Evolutionary conservation across 2,797 vertebrate species (phyloP).

Genomic region (Pangasius krempfi): DNA sequence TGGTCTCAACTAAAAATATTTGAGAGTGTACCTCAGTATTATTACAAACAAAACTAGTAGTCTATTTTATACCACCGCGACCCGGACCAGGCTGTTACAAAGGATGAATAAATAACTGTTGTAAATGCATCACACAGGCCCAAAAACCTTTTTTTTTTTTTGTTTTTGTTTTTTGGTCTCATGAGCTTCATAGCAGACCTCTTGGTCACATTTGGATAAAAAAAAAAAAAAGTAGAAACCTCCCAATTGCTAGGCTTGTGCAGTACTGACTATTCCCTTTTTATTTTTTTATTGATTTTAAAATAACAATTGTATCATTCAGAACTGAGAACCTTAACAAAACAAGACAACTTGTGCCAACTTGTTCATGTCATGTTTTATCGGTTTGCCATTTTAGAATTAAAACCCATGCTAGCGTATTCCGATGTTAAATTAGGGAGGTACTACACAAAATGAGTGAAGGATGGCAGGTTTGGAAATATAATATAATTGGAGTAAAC

Average conservation of each 20-base stretch:
- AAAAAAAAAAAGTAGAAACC: neutral
- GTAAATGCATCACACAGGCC: neutral
- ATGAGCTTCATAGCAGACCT: neutral
- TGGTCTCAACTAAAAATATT: neutral
- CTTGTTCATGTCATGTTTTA: neutral
- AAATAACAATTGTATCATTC: neutral
- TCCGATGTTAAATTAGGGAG: neutral
- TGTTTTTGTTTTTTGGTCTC: neutral
- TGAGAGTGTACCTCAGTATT: neutral
- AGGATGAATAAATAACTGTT: neutral
- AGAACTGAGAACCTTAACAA: neutral
- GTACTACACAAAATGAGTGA: neutral
- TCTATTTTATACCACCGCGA: neutral
- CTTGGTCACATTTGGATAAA: neutral
- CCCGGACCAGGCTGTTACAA: neutral
- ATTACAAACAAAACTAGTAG: neutral
- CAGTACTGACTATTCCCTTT: neutral
- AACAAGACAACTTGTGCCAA: too few relatives aligned
- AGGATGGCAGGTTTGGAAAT: neutral
- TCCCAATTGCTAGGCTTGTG: neutral
- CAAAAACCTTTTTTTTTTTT: neutral
- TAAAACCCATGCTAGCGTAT: neutral
- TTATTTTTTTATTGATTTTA: neutral
- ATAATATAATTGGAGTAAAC: neutral
- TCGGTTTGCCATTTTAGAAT: neutral